phyloP scores from a whole-genome alignment of 2,113 vertebrate genomes.

The Zosterops lateralis region DNA sequence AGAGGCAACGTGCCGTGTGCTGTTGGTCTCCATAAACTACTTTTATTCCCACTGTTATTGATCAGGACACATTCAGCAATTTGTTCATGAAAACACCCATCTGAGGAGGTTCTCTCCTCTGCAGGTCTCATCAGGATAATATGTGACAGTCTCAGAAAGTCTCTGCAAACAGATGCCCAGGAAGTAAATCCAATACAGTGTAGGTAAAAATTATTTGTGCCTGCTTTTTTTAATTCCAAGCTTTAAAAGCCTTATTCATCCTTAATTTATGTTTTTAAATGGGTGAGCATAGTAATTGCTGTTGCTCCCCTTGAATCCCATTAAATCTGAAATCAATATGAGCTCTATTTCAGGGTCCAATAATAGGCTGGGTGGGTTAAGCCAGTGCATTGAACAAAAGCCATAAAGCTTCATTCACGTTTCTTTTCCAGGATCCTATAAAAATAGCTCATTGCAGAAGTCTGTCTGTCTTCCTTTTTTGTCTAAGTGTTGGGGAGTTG shows the following conservation, averaged over 20 bases:
- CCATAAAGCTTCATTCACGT: constrained; percentile 19
- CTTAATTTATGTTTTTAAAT: constrained; percentile 60
- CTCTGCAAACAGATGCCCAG: not conserved
- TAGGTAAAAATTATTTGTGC: constrained; percentile 6
- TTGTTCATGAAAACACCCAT: not conserved
- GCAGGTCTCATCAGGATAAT: not conserved
- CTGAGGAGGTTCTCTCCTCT: not conserved
- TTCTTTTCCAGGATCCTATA: not conserved
- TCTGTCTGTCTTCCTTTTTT: not conserved
- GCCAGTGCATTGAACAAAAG: constrained; percentile 18
- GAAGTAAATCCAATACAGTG: constrained; percentile 18
- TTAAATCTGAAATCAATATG: constrained; percentile 46
- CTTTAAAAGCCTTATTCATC: constrained; percentile 37
- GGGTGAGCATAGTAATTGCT: constrained; percentile 39
- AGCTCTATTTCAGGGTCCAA: constrained; percentile 29
- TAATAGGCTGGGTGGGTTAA: constrained; percentile 18
- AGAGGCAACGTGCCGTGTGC: not conserved
- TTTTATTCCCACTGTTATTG: not conserved
- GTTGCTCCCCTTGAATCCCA: constrained; percentile 28
- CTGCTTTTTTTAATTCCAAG: constrained; percentile 3
- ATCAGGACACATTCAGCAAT: constrained; percentile 7
- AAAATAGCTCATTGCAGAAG: not conserved
- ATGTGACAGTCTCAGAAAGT: not conserved
- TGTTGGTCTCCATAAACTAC: not conserved
- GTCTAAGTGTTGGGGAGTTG: not conserved